Evolutionary conservation across 2,888 invertebrate genomes (phyloP).

Genomic region (Leucophenga maculata): DNA sequence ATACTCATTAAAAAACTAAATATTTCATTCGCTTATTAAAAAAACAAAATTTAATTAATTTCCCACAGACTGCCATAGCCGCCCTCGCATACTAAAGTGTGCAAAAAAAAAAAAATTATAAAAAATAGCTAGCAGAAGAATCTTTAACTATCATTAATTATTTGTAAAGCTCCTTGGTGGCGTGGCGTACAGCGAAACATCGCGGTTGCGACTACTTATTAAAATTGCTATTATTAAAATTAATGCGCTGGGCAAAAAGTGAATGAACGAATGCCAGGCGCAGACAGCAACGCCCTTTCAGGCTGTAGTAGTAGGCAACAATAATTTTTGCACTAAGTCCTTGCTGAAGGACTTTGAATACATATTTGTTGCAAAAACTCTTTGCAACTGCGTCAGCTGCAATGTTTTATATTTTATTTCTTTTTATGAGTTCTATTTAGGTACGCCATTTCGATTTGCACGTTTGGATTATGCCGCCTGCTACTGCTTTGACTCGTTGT

Average conservation of each 20-base stretch:
- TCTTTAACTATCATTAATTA: slow-evolving; percentile 20
- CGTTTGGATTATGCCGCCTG: neutral
- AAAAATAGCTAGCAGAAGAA: slow-evolving; percentile 4
- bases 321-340: neutral
- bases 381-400: slow-evolving; percentile 17
- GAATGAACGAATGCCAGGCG: neutral
- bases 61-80: no score
- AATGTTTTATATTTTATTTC: neutral
- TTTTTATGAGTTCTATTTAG: neutral
- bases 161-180: neutral
- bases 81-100: no score
- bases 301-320: neutral
- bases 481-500: neutral
- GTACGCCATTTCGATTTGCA: neutral
- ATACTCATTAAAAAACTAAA: no score
- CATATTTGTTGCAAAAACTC: neutral
- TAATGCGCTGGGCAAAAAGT: slow-evolving; percentile 9
- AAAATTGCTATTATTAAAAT: slow-evolving; percentile 19
- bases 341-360: no score
- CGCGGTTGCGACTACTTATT: slow-evolving; percentile 1
- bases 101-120: neutral
- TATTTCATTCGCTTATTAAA: no score
- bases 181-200: neutral
- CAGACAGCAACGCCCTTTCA: neutral
- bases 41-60: no score